A percentile compares a stretch with the other conserved stretches of the same genome.
These are phyloP conservation scores for Oryzias javanicus DNA, from an alignment of 2,113 vertebrate species.

Conservation along the genomic window DNA sequence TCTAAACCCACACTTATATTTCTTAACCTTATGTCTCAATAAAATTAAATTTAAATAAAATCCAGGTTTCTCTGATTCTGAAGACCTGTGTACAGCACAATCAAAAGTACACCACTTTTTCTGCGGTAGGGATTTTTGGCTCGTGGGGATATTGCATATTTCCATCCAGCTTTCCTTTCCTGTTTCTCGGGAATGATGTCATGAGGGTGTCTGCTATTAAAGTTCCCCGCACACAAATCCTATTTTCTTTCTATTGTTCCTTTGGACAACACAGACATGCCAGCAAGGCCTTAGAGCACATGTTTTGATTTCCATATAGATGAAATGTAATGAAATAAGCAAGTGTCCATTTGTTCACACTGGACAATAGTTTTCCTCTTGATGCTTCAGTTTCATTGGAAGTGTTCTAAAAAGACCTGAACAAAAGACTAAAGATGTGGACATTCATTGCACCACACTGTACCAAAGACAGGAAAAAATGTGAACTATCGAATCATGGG, in stretches of 20 bases:
- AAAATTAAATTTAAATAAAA: no score
- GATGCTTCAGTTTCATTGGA: slow-evolving; percentile 66
- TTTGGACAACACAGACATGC: slow-evolving; percentile 69
- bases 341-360: slow-evolving; percentile 73
- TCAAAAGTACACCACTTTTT: slow-evolving; percentile 28
- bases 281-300: slow-evolving; percentile 61
- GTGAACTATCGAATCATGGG: slow-evolving; percentile 31
- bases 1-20: no score
- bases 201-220: slow-evolving; percentile 52
- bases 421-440: slow-evolving; percentile 72
- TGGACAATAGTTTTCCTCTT: slow-evolving; percentile 73
- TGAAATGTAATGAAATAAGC: slow-evolving; percentile 70
- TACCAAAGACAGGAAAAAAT: slow-evolving; percentile 72
- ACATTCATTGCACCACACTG: slow-evolving; percentile 65
- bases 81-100: slow-evolving; percentile 5
- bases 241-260: slow-evolving; percentile 68
- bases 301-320: slow-evolving; percentile 80
- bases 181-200: slow-evolving; percentile 50
- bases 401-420: slow-evolving; percentile 66
- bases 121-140: slow-evolving; percentile 48
- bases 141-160: slow-evolving; percentile 47
- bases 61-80: no score
- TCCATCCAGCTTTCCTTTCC: slow-evolving; percentile 32
- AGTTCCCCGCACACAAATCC: slow-evolving; percentile 61
- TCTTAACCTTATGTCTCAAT: no score